Evolutionary conservation across 2,113 vertebrate species (phyloP).

Genomic region (Tyto alba): DNA sequence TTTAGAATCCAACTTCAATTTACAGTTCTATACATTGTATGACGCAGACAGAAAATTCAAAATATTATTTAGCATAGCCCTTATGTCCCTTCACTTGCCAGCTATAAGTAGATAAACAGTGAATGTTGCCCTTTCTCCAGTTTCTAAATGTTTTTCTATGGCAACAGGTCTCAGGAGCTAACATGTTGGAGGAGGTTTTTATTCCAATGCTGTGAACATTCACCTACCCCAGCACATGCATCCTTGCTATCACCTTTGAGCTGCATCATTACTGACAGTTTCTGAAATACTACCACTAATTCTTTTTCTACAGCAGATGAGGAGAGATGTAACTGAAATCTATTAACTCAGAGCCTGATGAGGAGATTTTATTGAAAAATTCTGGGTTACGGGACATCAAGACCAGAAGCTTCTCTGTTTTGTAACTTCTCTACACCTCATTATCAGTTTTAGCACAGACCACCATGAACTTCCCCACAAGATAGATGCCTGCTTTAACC

Average conservation of each 20-base stretch:
- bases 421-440: neutral
- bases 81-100: neutral
- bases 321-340: neutral
- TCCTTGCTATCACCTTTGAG: neutral
- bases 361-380: neutral
- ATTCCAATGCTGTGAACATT: neutral
- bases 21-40: neutral
- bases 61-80: neutral
- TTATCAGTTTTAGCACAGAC: neutral
- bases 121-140: neutral
- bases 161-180: neutral
- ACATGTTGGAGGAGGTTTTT: neutral
- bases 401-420: neutral
- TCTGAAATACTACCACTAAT: neutral
- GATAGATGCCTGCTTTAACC: neutral
- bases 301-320: neutral
- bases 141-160: neutral
- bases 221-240: neutral
- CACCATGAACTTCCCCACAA: neutral
- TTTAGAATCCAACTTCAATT: neutral
- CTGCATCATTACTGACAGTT: neutral
- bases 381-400: neutral
- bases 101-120: neutral
- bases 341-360: neutral
- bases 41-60: neutral